A percentile compares a stretch with the other conserved stretches of the same genome.
These are phyloP conservation scores for Emys orbicularis DNA, from an alignment of 2,797 vertebrate species.

Conservation along the genomic window DNA sequence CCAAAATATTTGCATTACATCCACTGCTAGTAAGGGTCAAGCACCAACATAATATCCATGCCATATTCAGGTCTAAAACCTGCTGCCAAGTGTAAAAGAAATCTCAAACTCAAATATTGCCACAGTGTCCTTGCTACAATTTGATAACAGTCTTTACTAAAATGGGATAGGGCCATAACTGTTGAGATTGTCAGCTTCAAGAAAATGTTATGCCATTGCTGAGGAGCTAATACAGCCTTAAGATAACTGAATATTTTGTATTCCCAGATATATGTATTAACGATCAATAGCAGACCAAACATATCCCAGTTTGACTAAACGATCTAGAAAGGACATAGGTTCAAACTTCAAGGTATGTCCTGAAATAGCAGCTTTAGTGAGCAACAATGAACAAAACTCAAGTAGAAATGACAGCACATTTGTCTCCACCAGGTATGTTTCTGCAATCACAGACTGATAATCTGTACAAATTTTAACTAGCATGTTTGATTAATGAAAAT, in stretches of 20 bases:
- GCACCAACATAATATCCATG: background rate
- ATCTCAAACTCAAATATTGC: background rate
- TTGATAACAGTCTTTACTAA: background rate
- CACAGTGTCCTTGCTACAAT: background rate
- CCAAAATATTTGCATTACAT: fast-evolving
- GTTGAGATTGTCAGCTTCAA: background rate
- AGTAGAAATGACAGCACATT: background rate
- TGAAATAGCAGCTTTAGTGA: background rate
- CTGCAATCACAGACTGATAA: background rate
- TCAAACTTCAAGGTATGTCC: background rate
- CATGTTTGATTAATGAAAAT: background rate
- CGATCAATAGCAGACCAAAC: background rate
- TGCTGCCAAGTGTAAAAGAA: background rate
- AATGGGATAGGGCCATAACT: background rate
- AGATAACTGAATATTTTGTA: background rate
- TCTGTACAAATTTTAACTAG: background rate
- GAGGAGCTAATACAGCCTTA: background rate
- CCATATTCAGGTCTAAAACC: fast-evolving
- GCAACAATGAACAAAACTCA: background rate
- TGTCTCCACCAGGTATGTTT: background rate
- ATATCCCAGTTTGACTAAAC: background rate
- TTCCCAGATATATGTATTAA: background rate
- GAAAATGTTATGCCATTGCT: background rate
- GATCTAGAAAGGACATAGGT: background rate
- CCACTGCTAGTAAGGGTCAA: fast-evolving